These are phyloP conservation scores for Gavia stellata DNA, from an alignment of 2,113 vertebrate species.

Conservation along the genomic window DNA sequence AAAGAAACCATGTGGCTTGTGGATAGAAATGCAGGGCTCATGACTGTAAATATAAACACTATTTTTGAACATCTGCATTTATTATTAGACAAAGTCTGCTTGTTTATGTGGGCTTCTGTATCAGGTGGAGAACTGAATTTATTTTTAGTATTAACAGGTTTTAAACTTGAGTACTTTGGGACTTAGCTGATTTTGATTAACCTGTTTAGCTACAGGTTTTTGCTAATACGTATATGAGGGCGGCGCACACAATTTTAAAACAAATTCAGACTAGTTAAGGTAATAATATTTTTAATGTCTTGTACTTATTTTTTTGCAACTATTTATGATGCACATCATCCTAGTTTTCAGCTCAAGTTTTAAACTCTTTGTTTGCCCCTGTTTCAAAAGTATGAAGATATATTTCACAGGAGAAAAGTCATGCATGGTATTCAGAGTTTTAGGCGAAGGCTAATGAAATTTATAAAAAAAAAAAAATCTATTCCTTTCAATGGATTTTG, in stretches of 20 bases:
- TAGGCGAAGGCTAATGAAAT: background rate
- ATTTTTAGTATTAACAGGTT: background rate
- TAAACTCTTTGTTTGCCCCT: background rate
- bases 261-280: background rate
- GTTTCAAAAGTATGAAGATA: background rate
- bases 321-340: background rate
- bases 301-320: background rate
- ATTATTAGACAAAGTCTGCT: background rate
- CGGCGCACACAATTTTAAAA: background rate
- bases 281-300: background rate
- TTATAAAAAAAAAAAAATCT: background rate
- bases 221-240: background rate
- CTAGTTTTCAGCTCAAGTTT: background rate
- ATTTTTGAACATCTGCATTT: slow-evolving; percentile 21
- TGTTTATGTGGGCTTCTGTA: background rate
- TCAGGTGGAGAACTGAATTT: background rate
- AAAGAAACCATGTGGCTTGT: background rate
- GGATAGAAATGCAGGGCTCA: background rate
- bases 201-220: background rate
- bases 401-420: background rate
- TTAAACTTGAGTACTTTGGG: background rate
- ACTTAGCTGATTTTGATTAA: background rate
- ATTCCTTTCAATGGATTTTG: background rate
- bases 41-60: background rate
- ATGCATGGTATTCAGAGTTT: background rate